These are phyloP conservation scores for Crenuchus spilurus DNA, from an alignment of 2,797 vertebrate genomes.

Conservation along the genomic window DNA sequence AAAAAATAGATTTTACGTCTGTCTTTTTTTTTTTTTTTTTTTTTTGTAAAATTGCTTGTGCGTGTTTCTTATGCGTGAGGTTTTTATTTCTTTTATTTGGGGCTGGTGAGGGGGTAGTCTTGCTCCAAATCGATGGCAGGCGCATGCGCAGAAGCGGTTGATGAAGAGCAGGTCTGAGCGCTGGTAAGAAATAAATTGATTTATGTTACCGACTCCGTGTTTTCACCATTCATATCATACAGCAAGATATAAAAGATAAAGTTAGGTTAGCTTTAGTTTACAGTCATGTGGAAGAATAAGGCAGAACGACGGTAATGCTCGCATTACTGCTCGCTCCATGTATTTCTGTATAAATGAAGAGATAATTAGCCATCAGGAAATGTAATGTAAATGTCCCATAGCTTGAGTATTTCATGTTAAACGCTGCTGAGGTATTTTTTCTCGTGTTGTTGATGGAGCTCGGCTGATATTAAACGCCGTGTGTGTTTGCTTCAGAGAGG, in stretches of 20 bases:
- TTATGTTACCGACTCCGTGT: constrained; percentile 25
- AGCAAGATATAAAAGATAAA: not conserved
- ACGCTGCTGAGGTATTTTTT: too few relatives aligned
- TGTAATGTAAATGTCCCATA: not conserved
- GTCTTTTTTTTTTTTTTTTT: not conserved
- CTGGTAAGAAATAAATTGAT: constrained; percentile 79
- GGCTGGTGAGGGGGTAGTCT: not conserved
- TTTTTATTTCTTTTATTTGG: not conserved
- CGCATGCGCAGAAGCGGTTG: constrained; percentile 76
- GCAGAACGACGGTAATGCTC: not conserved
- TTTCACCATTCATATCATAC: constrained; percentile 5
- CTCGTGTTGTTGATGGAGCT: too few relatives aligned
- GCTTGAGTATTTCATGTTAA: too few relatives aligned
- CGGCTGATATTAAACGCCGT: not conserved
- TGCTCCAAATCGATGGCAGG: constrained; percentile 10
- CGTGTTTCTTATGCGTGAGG: not conserved
- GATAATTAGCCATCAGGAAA: constrained; percentile 33
- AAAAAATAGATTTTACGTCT: not conserved
- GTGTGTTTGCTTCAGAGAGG: not conserved
- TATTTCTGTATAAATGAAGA: not conserved
- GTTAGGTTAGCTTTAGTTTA: not conserved
- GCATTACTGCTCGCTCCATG: not conserved
- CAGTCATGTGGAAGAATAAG: not conserved
- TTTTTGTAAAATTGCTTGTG: too few relatives aligned
- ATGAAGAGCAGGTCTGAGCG: constrained; percentile 80